Conservation (phyloP, 2,113 vertebrate species). For the Trochalopteron elliotii region DNA sequence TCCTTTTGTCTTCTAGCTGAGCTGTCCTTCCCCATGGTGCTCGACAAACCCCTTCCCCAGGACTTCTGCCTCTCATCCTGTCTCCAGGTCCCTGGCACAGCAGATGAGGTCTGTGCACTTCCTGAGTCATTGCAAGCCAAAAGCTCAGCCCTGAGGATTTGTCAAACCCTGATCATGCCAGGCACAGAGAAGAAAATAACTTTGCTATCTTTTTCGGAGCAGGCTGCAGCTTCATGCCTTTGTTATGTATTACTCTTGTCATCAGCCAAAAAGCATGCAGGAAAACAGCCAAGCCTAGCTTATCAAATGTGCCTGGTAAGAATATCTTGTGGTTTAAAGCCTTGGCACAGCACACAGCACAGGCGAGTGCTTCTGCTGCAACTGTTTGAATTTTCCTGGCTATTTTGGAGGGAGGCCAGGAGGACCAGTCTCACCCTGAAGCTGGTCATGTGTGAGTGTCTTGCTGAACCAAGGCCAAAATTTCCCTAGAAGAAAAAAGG, state of each 20-base stretch:
- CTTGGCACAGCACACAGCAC: neutral
- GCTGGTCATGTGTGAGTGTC: neutral
- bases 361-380: fast-evolving
- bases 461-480: neutral
- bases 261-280: neutral
- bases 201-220: neutral
- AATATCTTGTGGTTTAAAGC: neutral
- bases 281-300: neutral
- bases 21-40: neutral
- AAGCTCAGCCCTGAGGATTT: neutral
- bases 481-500: neutral
- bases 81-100: neutral
- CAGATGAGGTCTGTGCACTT: fast-evolving
- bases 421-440: neutral
- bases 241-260: neutral
- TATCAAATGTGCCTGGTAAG: neutral
- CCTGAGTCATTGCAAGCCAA: no score
- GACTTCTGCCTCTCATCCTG: neutral
- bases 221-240: neutral
- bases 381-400: neutral
- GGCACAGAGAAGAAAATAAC: neutral
- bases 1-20: neutral
- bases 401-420: neutral
- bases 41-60: fast-evolving
- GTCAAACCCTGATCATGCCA: neutral